Evolutionary conservation across 2,113 vertebrate genomes (phyloP).

Genomic region (Petaurus breviceps): DNA sequence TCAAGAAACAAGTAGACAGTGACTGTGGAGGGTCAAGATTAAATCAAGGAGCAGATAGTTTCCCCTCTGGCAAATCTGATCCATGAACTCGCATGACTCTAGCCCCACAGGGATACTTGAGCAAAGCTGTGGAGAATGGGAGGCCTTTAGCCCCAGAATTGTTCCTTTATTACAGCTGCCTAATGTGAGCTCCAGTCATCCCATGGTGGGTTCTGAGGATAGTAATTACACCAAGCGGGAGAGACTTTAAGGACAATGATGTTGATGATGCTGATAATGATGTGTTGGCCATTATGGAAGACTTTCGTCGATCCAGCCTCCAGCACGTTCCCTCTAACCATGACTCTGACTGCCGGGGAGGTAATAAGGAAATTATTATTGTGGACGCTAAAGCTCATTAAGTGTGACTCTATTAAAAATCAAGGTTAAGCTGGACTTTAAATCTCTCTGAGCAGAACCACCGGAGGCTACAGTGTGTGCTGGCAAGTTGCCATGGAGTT

Average conservation of each 20-base stretch:
- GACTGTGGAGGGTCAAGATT: slow-evolving; percentile 33
- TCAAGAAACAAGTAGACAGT: not conserved
- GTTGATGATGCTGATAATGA: slow-evolving; percentile 80
- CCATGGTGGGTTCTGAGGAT: slow-evolving; percentile 70
- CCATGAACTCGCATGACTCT: not conserved
- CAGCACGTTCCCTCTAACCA: slow-evolving; percentile 66
- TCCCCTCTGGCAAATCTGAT: not conserved
- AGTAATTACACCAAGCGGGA: slow-evolving; percentile 72
- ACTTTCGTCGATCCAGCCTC: slow-evolving; percentile 60
- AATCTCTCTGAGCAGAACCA: slow-evolving; percentile 80
- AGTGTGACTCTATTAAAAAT: slow-evolving; percentile 84
- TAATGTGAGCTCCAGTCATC: slow-evolving; percentile 52
- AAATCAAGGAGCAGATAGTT: not conserved
- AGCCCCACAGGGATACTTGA: not conserved
- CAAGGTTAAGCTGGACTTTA: slow-evolving; percentile 83
- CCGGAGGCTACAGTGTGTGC: slow-evolving; percentile 73
- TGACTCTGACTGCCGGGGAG: slow-evolving; percentile 72
- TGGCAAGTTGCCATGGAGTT: slow-evolving; percentile 75
- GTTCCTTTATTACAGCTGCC: slow-evolving; percentile 49
- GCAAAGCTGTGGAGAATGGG: not conserved
- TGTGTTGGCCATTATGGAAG: slow-evolving; percentile 74
- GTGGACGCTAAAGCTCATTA: slow-evolving; percentile 83
- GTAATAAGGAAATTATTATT: slow-evolving; percentile 83
- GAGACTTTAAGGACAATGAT: slow-evolving; percentile 77
- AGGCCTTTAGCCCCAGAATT: slow-evolving; percentile 49